A percentile compares a stretch with the other conserved stretches of the same genome.
phyloP scores from a whole-genome alignment of 2,113 vertebrate species.

The Paedocypris sp. region DNA sequence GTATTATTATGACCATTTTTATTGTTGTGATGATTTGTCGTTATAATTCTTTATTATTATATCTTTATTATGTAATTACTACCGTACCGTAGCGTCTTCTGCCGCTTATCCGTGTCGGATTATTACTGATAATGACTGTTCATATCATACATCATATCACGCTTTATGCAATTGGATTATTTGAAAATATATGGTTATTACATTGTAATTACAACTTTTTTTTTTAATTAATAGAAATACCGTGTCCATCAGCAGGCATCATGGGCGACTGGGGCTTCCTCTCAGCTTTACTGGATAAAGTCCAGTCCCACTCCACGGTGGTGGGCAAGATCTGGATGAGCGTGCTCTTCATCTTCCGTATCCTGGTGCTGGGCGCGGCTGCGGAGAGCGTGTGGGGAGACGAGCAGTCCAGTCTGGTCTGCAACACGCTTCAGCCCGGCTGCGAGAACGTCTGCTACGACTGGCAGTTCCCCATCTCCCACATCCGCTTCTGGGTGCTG shows the following conservation, averaged over 20 bases:
- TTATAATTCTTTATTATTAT: too few species aligned
- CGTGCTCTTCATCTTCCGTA: conserved; percentile 69
- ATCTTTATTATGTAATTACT: too few species aligned
- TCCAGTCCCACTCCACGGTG: conserved; percentile 66
- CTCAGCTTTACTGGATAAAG: conserved; percentile 61
- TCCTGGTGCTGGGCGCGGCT: conserved; percentile 65
- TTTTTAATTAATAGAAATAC: too few species aligned
- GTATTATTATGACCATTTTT: too few species aligned
- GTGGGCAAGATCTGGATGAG: conserved; percentile 74
- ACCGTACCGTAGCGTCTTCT: too few species aligned
- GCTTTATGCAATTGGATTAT: too few species aligned
- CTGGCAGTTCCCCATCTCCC: conserved; percentile 68
- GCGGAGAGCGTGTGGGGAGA: conserved; percentile 70
- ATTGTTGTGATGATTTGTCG: too few species aligned
- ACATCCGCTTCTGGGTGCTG: conserved; percentile 82
- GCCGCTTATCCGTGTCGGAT: too few species aligned
- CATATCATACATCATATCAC: too few species aligned
- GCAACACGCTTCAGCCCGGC: conserved; percentile 69
- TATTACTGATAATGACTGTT: too few species aligned
- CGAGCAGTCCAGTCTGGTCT: conserved; percentile 64
- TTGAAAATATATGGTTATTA: too few species aligned
- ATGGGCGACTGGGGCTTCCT: conserved; percentile 72
- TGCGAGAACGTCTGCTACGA: conserved; percentile 76
- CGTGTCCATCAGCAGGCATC: conserved; percentile 44
- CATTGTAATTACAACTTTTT: too few species aligned